phyloP scores from a whole-genome alignment of 1,140 invertebrate species.

The Ptiloglossa arizonensis region DNA sequence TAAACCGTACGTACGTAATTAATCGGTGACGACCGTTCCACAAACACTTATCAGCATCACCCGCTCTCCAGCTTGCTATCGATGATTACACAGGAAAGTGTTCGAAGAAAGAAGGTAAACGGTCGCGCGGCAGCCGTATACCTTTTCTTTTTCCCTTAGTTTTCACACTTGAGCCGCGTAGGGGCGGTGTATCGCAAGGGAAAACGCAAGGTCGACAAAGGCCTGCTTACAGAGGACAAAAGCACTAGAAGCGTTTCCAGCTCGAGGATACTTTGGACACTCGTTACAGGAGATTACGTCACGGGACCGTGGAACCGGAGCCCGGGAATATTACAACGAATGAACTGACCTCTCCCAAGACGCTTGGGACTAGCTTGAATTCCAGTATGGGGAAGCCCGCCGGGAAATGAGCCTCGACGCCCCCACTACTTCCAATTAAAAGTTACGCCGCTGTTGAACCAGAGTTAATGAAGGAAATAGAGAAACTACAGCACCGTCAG shows the following conservation, averaged over 20 bases:
- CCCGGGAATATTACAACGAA: slow-evolving; percentile 65
- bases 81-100: too few species aligned
- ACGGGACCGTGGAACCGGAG: slow-evolving; percentile 33
- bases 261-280: slow-evolving; percentile 41
- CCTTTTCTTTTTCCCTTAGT: not conserved
- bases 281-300: slow-evolving; percentile 41
- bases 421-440: slow-evolving; percentile 80
- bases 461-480: slow-evolving; percentile 80
- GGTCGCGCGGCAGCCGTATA: too few species aligned
- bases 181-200: not conserved
- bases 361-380: slow-evolving; percentile 67
- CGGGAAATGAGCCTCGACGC: slow-evolving; percentile 79
- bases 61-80: too few species aligned
- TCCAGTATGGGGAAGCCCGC: slow-evolving; percentile 73
- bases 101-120: too few species aligned
- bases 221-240: not conserved
- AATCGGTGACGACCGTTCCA: too few species aligned
- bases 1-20: too few species aligned
- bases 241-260: slow-evolving; percentile 9
- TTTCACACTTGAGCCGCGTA: slow-evolving; percentile 3
- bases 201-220: slow-evolving; percentile 2
- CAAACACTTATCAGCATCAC: too few species aligned
- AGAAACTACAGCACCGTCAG: slow-evolving; percentile 73
- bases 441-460: slow-evolving; percentile 78
- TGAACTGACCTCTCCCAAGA: slow-evolving; percentile 76